Conservation (phyloP, 2,888 invertebrate species). For the Tetragnatha montana region DNA sequence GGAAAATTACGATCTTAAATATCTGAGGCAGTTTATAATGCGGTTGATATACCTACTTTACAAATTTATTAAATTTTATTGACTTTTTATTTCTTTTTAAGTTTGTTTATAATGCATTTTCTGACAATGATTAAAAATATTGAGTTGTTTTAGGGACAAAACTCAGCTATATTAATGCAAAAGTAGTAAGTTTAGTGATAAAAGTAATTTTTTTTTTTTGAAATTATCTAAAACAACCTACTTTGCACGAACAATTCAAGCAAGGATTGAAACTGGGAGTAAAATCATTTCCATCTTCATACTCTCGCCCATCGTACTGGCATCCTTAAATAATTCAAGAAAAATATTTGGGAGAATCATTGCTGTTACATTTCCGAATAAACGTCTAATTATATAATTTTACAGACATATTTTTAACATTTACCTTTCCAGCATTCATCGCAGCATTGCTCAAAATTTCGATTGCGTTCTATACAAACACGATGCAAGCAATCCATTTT, state of each 20-base stretch:
- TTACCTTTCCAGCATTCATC: conserved; percentile 49
- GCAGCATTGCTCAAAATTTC: conserved; percentile 37
- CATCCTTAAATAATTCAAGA: conserved; percentile 42
- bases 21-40: too few relatives aligned
- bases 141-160: too few relatives aligned
- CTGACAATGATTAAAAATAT: too few relatives aligned
- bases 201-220: not conserved
- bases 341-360: not conserved
- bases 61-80: too few relatives aligned
- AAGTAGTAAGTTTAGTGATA: too few relatives aligned
- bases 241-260: conserved; percentile 66
- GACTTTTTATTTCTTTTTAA: too few relatives aligned
- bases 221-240: conserved; percentile 19
- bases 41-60: too few relatives aligned
- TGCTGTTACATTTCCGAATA: too few relatives aligned
- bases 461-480: conserved; percentile 20
- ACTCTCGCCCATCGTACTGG: conserved; percentile 59
- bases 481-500: conserved; percentile 52
- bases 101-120: too few relatives aligned
- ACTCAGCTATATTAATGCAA: too few relatives aligned
- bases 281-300: conserved; percentile 56
- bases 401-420: not conserved
- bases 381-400: too few relatives aligned
- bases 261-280: conserved; percentile 65
- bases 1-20: too few relatives aligned